phyloP scores from a whole-genome alignment of 1,140 invertebrate species.

The Trypoxylus dichotomus region DNA sequence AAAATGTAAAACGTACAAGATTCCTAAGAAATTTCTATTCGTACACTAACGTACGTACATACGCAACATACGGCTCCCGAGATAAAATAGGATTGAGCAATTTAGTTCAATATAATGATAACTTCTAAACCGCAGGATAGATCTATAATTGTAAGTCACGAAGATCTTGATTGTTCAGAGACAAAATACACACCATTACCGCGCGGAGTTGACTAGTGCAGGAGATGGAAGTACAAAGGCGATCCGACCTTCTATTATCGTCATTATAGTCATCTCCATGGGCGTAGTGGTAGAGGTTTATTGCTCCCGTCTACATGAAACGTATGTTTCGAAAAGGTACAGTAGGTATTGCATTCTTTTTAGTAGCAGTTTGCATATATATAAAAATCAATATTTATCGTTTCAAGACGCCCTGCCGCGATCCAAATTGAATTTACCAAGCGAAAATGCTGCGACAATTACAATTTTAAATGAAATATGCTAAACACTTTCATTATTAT shows the following conservation, averaged over 20 bases:
- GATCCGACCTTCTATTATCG: neutral
- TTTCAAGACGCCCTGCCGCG: no score
- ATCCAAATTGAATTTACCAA: no score
- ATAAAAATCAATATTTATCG: no score
- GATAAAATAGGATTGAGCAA: neutral
- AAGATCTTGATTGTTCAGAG: constrained; percentile 6
- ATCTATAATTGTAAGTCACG: constrained; percentile 7
- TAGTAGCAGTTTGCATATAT: no score
- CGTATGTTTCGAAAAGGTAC: no score
- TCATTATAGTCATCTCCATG: neutral
- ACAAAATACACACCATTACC: constrained; percentile 2
- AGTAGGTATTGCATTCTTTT: no score
- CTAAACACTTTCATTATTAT: no score
- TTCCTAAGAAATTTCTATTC: neutral
- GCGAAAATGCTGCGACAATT: no score
- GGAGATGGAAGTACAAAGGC: neutral
- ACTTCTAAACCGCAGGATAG: constrained; percentile 1
- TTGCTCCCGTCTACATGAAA: no score
- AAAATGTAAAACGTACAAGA: neutral
- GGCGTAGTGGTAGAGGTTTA: no score
- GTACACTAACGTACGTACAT: neutral
- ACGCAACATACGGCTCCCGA: neutral
- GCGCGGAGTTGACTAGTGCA: neutral
- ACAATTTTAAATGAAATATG: no score
- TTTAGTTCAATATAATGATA: constrained; percentile 4